Evolutionary conservation across 35 echinoderm and acorn worm genomes (phyloP).

Genomic region (Diadema setosum): DNA sequence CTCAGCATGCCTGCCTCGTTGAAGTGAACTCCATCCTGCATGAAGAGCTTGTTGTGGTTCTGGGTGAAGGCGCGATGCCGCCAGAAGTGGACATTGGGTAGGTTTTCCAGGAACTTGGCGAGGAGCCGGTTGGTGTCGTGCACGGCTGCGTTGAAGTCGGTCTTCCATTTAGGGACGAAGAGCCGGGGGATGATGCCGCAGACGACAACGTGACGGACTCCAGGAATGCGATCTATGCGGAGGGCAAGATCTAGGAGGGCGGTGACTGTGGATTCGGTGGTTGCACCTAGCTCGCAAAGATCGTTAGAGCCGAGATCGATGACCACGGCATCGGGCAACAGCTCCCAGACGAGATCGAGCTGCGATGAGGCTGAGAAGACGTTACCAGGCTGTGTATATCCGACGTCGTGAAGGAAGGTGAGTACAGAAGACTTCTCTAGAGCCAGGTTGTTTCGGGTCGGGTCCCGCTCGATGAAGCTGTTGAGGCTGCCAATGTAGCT

Average conservation of each 20-base stretch:
- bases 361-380: neutral
- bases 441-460: neutral
- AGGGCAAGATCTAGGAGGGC: neutral
- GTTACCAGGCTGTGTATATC: neutral
- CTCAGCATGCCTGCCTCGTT: neutral
- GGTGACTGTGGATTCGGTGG: neutral
- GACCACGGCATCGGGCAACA: neutral
- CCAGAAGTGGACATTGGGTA: neutral
- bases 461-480: neutral
- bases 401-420: neutral
- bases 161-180: neutral
- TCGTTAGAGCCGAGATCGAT: neutral
- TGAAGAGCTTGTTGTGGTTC: conserved; percentile 17
- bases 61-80: neutral
- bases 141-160: neutral
- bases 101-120: neutral
- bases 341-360: conserved; percentile 5
- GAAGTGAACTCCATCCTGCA: neutral
- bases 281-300: neutral
- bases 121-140: neutral
- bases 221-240: neutral
- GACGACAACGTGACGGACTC: neutral
- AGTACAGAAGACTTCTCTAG: neutral
- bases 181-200: neutral
- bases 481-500: neutral